These are phyloP conservation scores for Ictidomys tridecemlineatus DNA, from an alignment of 2,113 vertebrate species.

Conservation along the genomic window DNA sequence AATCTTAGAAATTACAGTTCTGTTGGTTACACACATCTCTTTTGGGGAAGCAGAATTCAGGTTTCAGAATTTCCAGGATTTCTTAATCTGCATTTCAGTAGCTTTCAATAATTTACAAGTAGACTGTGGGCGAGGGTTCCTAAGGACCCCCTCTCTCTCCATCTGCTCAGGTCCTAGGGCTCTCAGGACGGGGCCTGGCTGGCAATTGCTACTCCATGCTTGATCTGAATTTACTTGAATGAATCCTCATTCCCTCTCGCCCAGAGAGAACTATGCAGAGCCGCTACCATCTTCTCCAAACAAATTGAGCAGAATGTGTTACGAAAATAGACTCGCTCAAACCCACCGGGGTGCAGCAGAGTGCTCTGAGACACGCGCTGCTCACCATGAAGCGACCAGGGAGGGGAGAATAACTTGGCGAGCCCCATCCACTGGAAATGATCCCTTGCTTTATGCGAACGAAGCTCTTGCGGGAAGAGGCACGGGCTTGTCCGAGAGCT, in stretches of 20 bases:
- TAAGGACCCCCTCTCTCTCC: background rate
- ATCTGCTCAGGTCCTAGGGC: background rate
- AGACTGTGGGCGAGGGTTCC: background rate
- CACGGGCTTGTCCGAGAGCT: background rate
- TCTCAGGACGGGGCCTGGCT: background rate
- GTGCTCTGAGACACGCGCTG: background rate
- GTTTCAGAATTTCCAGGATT: background rate
- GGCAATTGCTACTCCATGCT: accelerated
- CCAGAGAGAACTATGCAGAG: background rate
- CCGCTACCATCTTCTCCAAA: background rate
- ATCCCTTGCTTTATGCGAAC: background rate
- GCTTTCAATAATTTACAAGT: background rate
- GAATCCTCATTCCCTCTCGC: background rate
- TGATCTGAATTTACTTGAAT: background rate
- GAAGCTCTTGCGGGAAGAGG: background rate
- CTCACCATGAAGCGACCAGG: accelerated
- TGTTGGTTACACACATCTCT: background rate
- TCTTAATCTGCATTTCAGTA: background rate
- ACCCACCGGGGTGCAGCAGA: background rate
- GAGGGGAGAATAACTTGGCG: background rate
- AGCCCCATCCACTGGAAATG: background rate
- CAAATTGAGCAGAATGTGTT: background rate
- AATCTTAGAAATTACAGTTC: background rate
- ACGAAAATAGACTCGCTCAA: background rate
- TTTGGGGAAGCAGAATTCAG: background rate